Conservation (phyloP, 2,797 vertebrate species). For the Cercopithecus petaurista region DNA sequence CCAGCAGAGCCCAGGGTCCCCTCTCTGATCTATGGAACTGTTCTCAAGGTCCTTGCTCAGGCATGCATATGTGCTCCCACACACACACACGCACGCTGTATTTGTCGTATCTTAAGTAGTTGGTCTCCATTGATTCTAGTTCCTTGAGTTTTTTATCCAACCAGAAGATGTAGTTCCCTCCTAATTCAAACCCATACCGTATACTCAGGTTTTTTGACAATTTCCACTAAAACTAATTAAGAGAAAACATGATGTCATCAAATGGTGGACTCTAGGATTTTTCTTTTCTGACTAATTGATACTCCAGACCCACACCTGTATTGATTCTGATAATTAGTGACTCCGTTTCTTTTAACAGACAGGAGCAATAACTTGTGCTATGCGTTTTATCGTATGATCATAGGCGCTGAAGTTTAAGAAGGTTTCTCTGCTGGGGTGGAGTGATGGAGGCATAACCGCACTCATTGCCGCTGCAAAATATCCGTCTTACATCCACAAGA, state of each 20-base stretch:
- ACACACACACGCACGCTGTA: fast-evolving
- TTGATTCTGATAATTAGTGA: too few species aligned
- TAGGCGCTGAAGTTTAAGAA: conserved; percentile 89
- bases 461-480: conserved; percentile 91
- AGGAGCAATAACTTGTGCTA: background rate
- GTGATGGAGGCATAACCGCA: conserved; percentile 93
- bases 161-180: background rate
- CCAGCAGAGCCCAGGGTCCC: background rate
- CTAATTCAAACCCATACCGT: background rate
- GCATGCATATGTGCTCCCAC: fast-evolving
- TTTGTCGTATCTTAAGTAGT: background rate
- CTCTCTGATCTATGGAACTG: background rate
- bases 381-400: background rate
- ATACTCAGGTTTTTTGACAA: background rate
- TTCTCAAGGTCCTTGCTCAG: background rate
- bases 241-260: background rate
- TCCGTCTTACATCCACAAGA: conserved; percentile 87
- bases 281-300: background rate
- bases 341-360: background rate
- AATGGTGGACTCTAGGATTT: background rate
- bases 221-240: background rate
- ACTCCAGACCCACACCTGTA: background rate
- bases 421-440: conserved; percentile 95
- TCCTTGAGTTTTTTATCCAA: background rate
- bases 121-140: background rate